phyloP scores from a whole-genome alignment of 1,140 invertebrate genomes.

The Ceratitis capitata region DNA sequence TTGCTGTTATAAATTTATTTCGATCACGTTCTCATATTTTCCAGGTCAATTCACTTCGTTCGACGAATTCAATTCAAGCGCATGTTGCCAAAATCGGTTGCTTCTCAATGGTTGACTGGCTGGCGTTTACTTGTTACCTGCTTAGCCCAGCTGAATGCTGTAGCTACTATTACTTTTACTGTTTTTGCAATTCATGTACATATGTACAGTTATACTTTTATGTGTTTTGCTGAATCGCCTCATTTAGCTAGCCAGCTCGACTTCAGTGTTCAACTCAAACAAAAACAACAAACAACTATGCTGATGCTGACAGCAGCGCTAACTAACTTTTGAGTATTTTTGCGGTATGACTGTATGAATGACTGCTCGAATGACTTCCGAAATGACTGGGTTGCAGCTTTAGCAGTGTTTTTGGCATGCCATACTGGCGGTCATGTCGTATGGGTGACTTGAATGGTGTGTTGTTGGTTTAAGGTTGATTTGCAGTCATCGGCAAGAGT shows the following conservation, averaged over 20 bases:
- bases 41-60: conserved; percentile 40
- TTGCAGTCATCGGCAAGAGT: neutral
- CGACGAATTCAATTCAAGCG: conserved; percentile 40
- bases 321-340: neutral
- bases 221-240: conserved; percentile 10
- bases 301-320: neutral
- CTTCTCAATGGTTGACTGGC: neutral
- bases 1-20: conserved; percentile 34
- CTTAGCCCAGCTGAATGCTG: neutral
- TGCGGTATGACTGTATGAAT: neutral
- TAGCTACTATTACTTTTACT: neutral
- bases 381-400: neutral
- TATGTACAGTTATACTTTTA: neutral
- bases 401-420: neutral
- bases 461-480: neutral
- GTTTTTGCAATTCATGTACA: neutral
- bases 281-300: neutral
- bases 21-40: conserved; percentile 42
- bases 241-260: neutral
- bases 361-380: neutral
- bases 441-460: neutral
- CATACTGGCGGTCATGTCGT: neutral
- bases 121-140: neutral
- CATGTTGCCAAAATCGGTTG: neutral
- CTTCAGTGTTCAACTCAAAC: neutral